These are phyloP conservation scores for Lasioglossum baleicum DNA, from an alignment of 1,140 invertebrate genomes.

Conservation along the genomic window DNA sequence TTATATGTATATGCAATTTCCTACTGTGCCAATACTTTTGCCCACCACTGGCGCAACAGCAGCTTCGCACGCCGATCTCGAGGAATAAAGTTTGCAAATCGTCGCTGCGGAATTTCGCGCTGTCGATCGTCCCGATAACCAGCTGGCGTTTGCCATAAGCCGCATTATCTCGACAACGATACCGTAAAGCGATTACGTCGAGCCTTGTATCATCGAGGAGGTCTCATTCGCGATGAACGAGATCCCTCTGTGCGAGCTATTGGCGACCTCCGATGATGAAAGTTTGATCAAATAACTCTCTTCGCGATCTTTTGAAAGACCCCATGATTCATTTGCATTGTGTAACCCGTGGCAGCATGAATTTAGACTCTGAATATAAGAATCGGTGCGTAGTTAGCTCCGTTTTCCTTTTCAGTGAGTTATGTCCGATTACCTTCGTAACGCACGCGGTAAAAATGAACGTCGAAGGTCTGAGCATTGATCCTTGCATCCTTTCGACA, in stretches of 20 bases:
- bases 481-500: background rate
- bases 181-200: constrained; percentile 13
- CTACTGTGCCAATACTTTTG: no score
- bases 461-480: background rate
- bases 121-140: constrained; percentile 16
- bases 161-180: constrained; percentile 2
- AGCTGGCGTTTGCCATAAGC: background rate
- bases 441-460: background rate
- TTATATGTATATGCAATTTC: no score
- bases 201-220: background rate
- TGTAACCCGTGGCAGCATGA: no score
- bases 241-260: background rate
- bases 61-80: background rate
- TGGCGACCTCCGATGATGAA: background rate
- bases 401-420: background rate
- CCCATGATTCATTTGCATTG: background rate
- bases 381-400: background rate
- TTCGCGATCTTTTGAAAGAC: background rate
- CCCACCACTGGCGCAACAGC: no score
- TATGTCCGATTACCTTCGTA: background rate
- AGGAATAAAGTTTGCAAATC: constrained; percentile 21
- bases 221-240: background rate
- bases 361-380: no score
- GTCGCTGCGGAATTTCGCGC: constrained; percentile 25
- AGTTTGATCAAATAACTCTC: background rate